A percentile compares a stretch with the other conserved stretches of the same genome.
These are phyloP conservation scores for Neocrepidodera transversa DNA, from an alignment of 2,888 invertebrate genomes.

Conservation along the genomic window DNA sequence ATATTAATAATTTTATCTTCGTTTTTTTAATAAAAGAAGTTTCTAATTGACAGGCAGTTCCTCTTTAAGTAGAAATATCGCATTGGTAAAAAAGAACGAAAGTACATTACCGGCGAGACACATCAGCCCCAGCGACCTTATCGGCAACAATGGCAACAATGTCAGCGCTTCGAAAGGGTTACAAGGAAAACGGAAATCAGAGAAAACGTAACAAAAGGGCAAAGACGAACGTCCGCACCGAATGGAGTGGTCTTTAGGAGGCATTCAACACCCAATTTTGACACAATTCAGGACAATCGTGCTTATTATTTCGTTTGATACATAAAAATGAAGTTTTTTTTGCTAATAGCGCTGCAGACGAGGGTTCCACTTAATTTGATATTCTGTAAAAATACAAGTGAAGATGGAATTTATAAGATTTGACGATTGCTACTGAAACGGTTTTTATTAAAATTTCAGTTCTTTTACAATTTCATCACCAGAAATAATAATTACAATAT, in stretches of 20 bases:
- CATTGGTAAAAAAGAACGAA: conserved; percentile 43
- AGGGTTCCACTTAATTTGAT: conserved; percentile 6
- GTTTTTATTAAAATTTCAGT: too few relatives aligned
- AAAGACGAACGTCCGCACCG: conserved; percentile 51
- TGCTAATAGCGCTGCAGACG: conserved; percentile 5
- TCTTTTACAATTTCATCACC: too few relatives aligned
- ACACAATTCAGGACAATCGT: conserved; percentile 55
- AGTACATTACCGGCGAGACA: conserved; percentile 49
- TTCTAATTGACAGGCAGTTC: conserved; percentile 20
- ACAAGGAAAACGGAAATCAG: conserved; percentile 57
- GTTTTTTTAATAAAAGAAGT: too few relatives aligned
- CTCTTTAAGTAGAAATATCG: conserved; percentile 26
- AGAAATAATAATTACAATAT: too few relatives aligned
- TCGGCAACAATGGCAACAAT: conserved; percentile 54
- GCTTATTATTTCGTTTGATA: conserved; percentile 45
- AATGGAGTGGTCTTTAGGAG: conserved; percentile 56
- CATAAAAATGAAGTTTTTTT: conserved; percentile 27
- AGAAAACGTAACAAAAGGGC: conserved; percentile 53
- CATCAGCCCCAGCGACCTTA: conserved; percentile 47
- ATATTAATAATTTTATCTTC: too few relatives aligned
- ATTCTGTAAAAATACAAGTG: too few relatives aligned
- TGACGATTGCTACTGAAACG: too few relatives aligned
- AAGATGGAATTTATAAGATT: too few relatives aligned
- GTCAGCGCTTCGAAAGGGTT: conserved; percentile 56
- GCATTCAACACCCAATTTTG: conserved; percentile 56